These are phyloP conservation scores for Perizoma affinitatum DNA, from an alignment of 2,888 invertebrate genomes.

Conservation along the genomic window DNA sequence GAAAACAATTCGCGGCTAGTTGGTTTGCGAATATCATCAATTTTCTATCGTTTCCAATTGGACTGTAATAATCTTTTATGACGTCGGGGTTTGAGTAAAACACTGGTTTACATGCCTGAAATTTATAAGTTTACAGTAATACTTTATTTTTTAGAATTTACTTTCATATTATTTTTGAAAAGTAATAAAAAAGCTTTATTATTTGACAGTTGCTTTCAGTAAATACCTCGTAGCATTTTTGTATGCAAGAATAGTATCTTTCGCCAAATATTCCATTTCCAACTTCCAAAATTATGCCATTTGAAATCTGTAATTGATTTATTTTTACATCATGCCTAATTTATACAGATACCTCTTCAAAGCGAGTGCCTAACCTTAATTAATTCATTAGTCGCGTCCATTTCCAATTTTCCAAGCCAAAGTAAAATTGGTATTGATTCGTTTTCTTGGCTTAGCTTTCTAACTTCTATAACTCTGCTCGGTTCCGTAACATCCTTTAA, in stretches of 20 bases:
- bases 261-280: slow-evolving; percentile 26
- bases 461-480: slow-evolving; percentile 31
- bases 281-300: slow-evolving; percentile 47
- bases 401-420: slow-evolving; percentile 43
- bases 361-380: slow-evolving; percentile 48
- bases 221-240: slow-evolving; percentile 24
- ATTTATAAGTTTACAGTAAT: too few relatives aligned
- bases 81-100: slow-evolving; percentile 17
- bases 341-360: slow-evolving; percentile 37
- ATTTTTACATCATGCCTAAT: slow-evolving; percentile 34
- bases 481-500: slow-evolving; percentile 45
- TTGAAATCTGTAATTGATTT: slow-evolving; percentile 49
- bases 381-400: slow-evolving; percentile 49
- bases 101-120: slow-evolving; percentile 11
- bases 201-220: background rate
- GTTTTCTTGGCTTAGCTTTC: slow-evolving; percentile 14
- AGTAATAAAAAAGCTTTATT: background rate
- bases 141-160: too few relatives aligned
- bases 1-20: slow-evolving; percentile 11
- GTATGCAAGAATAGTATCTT: slow-evolving; percentile 21
- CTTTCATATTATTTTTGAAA: too few relatives aligned
- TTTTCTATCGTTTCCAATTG: slow-evolving; percentile 17
- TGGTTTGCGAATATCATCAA: slow-evolving; percentile 10
- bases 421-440: slow-evolving; percentile 46
- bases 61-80: slow-evolving; percentile 15